Conservation (phyloP, 2,888 invertebrate genomes). For the Clivina fossor region DNA sequence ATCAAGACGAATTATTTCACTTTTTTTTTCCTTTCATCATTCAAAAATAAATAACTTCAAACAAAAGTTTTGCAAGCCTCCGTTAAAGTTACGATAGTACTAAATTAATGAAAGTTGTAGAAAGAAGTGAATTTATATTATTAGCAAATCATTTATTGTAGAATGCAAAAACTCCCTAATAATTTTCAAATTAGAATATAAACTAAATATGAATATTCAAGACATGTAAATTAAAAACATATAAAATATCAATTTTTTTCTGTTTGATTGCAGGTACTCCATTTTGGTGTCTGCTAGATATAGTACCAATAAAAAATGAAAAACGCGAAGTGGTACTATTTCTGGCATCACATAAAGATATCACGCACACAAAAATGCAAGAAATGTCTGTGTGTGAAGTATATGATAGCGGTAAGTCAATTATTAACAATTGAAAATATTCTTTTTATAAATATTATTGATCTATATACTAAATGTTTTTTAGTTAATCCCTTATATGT, state of each 20-base stretch:
- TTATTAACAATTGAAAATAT: too few relatives aligned
- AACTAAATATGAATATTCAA: too few relatives aligned
- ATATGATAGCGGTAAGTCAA: constrained; percentile 82
- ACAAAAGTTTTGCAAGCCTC: too few relatives aligned
- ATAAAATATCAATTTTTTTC: constrained; percentile 4
- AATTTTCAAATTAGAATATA: too few relatives aligned
- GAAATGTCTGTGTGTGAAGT: constrained; percentile 83
- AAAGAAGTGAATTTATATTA: too few relatives aligned
- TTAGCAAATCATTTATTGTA: too few relatives aligned
- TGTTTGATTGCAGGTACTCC: constrained; percentile 69
- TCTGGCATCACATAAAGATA: constrained; percentile 95
- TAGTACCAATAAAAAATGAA: constrained; percentile 98
- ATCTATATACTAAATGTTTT: neutral
- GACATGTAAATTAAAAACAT: neutral
- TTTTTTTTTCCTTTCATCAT: too few relatives aligned
- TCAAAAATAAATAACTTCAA: too few relatives aligned
- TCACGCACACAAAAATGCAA: constrained; percentile 88
- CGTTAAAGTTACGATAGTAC: too few relatives aligned
- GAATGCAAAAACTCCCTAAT: too few relatives aligned
- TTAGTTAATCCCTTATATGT: neutral
- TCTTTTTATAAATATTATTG: constrained; percentile 1
- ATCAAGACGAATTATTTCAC: too few relatives aligned
- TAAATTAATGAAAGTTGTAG: too few relatives aligned
- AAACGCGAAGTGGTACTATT: constrained; percentile 95
- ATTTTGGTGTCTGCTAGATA: constrained; percentile 95